Base-by-base conservation (phyloP, 2,797 vertebrate species). In the Moxostoma hubbsi region DNA sequence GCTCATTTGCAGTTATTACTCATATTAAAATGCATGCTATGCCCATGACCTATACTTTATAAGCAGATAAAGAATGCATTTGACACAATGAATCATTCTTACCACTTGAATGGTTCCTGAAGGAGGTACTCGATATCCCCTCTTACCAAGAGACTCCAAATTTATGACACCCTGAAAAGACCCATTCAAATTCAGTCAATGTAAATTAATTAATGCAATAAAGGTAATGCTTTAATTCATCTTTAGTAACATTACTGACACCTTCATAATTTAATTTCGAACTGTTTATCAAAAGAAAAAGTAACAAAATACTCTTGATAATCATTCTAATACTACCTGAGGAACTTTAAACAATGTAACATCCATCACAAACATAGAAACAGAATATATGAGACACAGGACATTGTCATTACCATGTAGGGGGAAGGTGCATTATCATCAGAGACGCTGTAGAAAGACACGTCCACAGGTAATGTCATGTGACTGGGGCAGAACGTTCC, bases 41-140 rank as follows among this genome's bases (percentile, higher is more conserved):
- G 50, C 43, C 53, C 46, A 51, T 61, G 47, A 73, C 55, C 13
- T 15, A 47, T 68, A 47, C 46, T 54, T 12, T 54, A 6, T n/a
- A 54, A 54, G 53, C 12, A 54, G 53, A 54, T 13, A 54, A 18
- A 36, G 36, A 36, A 11, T 6, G 10, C 9, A 2, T 18, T 9
- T 9, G 16, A 3, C 57, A 16, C 8, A 36, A 58, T 9, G 43
- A 9, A 47, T 7, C 7, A 43, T 73, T 88, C 96, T 79, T 93
- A 99, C 98, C 98, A 99, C 98, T 99, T 99, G 98, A 95, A 99
- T 98, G 91, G 98, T 99, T 98, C 98, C 98, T 96, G 98, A 98
- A 94, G 98, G 94, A 93, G 98, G 98, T 93, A 99, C 97, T 84
- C 97, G 96, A 88, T 99, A 99, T 92, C 98, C 98, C 94, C 97